Evolutionary conservation across 2,888 invertebrate genomes (phyloP), one percentile per base, ranked within the genome.

Genomic region (Cataglyphis livida): DNA sequence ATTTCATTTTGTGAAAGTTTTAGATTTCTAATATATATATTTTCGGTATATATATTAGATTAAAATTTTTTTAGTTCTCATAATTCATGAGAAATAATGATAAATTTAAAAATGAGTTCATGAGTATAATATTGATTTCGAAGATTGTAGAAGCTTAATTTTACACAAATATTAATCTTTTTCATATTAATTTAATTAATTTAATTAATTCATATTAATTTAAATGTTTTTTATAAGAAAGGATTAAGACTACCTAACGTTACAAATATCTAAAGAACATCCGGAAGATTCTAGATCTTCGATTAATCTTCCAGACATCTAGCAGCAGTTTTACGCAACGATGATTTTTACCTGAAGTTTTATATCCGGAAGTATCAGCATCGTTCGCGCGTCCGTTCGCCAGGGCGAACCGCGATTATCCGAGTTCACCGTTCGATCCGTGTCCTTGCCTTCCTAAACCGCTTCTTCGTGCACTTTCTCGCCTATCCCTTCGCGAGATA

Each of bases 361-460:
- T 70, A 94, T 93, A 84, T 94, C 94, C 85, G 94, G 94, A 83
- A 94, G 92, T 83, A 94, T 94, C 89, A 94, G 90, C 94, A 94
- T 94, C 83, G 51, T 85, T 88, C 84, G 82, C 7, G 51, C 61
- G 76, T 76, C 71, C 65, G 75, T 81, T 81, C 78, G 78, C 76
- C 61, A 68, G 65, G 38, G 57, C 79, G 66, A 82, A 61, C 38
- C 48, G 79, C 48, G 65, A 35, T 21, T 61, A 12, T 68, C 68
- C 73, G 78, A 79, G 61, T 54, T 71, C 62, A 59, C 75, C 73
- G 70, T 70, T 86, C 83, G 70, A 70, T 86, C 85, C 73, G 86
- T 83, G 83, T 83, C 73, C 79, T 35, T n/a, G 70, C 21, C 25
- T 32, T 71, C 48, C n/a, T 51, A 10, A 6, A 18, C 61, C 84